phyloP scores from a whole-genome alignment of 2,797 vertebrate species.

The Acanthopagrus latus region DNA sequence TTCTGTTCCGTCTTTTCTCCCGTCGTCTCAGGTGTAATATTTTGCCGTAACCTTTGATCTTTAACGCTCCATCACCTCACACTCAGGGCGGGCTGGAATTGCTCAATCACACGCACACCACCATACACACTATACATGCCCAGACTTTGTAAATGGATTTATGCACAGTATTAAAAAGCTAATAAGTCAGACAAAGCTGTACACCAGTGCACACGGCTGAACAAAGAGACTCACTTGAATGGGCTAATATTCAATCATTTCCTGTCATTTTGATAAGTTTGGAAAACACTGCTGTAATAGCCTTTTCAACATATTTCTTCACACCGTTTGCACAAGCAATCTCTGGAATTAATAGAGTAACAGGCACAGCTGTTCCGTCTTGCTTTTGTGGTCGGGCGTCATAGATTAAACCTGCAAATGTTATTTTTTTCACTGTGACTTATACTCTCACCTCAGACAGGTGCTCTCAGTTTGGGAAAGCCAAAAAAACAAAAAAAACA shows the following conservation, averaged over 20 bases:
- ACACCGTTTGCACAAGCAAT: slow-evolving; percentile 83
- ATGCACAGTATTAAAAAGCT: slow-evolving; percentile 78
- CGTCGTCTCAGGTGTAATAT: neutral
- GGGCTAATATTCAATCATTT: slow-evolving; percentile 82
- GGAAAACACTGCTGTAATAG: slow-evolving; percentile 78
- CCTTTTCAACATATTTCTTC: slow-evolving; percentile 80
- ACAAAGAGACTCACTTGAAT: slow-evolving; percentile 78
- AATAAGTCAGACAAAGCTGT: slow-evolving; percentile 78
- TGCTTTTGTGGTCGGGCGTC: slow-evolving; percentile 50
- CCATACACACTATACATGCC: slow-evolving; percentile 1
- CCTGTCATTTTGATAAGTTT: slow-evolving; percentile 82
- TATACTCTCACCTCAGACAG: slow-evolving; percentile 27
- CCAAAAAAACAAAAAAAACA: neutral
- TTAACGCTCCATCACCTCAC: slow-evolving; percentile 37
- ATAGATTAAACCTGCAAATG: slow-evolving; percentile 58
- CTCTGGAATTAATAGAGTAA: slow-evolving; percentile 80
- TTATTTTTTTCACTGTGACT: slow-evolving; percentile 64
- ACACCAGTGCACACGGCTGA: slow-evolving; percentile 72
- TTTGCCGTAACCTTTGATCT: slow-evolving; percentile 39
- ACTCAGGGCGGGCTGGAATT: slow-evolving; percentile 36
- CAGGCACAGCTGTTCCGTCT: slow-evolving; percentile 71
- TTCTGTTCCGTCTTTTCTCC: neutral
- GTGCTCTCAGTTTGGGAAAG: slow-evolving; percentile 37
- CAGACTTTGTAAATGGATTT: slow-evolving; percentile 69
- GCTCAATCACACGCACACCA: slow-evolving; percentile 2